Conservation (phyloP, 2,113 vertebrate species). For the Boleophthalmus pectinirostris region DNA sequence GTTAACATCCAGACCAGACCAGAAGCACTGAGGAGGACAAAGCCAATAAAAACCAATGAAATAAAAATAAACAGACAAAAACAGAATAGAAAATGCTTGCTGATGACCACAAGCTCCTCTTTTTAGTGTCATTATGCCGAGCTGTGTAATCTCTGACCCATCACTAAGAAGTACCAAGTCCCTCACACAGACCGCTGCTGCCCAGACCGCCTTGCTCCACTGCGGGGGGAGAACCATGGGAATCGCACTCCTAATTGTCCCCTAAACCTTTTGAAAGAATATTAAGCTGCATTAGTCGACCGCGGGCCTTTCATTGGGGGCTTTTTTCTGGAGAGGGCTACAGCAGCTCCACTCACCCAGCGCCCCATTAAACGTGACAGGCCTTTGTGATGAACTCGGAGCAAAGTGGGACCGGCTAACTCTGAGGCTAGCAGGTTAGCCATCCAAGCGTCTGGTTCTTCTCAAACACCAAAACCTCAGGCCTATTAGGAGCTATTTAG, state of each 20-base stretch:
- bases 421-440: conserved; percentile 57
- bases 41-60: not conserved
- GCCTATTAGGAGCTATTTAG: conserved; percentile 44
- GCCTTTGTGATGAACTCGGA: conserved; percentile 73
- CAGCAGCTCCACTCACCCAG: conserved; percentile 77
- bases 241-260: conserved; percentile 81
- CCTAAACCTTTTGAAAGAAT: conserved; percentile 79
- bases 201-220: conserved; percentile 66
- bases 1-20: not conserved
- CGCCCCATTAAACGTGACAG: conserved; percentile 80
- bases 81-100: not conserved
- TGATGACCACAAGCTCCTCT: conserved; percentile 55
- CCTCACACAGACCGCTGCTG: conserved; percentile 76
- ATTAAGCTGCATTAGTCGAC: conserved; percentile 83
- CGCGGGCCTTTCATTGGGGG: conserved; percentile 72
- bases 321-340: conserved; percentile 71
- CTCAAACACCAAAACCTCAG: conserved; percentile 48
- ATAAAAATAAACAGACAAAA: too few relatives aligned
- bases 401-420: conserved; percentile 54
- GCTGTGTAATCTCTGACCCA: conserved; percentile 81
- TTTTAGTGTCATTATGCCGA: conserved; percentile 58
- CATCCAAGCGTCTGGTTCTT: conserved; percentile 55
- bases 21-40: not conserved
- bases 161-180: conserved; percentile 81
- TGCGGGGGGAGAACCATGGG: conserved; percentile 74